phyloP scores from a whole-genome alignment of 2,888 invertebrate species.

The Lucinisca nassula region DNA sequence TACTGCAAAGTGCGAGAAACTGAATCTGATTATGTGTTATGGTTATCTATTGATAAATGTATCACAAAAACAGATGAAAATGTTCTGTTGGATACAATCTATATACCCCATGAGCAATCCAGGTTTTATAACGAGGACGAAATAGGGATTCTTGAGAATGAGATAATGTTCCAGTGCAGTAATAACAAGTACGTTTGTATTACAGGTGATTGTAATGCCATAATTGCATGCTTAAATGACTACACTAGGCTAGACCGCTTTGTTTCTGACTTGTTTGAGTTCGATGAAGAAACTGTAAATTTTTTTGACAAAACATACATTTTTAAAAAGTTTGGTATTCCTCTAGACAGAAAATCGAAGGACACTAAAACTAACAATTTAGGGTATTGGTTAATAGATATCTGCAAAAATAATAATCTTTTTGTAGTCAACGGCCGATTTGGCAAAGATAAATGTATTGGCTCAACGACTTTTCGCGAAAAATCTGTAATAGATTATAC shows the following conservation, averaged over 20 bases:
- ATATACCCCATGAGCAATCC: neutral
- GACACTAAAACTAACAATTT: neutral
- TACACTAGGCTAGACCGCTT: neutral
- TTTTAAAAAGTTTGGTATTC: neutral
- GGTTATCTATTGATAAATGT: neutral
- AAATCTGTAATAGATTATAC: neutral
- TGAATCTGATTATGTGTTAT: neutral
- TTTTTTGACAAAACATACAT: neutral
- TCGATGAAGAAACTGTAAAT: neutral
- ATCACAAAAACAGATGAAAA: neutral
- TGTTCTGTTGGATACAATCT: neutral
- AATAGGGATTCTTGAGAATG: neutral
- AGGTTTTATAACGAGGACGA: neutral
- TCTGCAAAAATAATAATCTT: slow-evolving; percentile 11
- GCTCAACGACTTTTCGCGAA: neutral
- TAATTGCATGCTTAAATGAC: neutral
- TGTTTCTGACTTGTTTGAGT: slow-evolving; percentile 2
- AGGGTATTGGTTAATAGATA: neutral
- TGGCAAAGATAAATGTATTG: neutral
- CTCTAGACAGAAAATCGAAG: neutral
- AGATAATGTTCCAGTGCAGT: neutral
- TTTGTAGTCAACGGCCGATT: neutral
- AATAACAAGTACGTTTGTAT: neutral
- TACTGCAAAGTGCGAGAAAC: neutral
- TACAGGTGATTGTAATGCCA: neutral